Conservation (phyloP, 1,140 invertebrate species). For the Hydropsyche tenuis region DNA sequence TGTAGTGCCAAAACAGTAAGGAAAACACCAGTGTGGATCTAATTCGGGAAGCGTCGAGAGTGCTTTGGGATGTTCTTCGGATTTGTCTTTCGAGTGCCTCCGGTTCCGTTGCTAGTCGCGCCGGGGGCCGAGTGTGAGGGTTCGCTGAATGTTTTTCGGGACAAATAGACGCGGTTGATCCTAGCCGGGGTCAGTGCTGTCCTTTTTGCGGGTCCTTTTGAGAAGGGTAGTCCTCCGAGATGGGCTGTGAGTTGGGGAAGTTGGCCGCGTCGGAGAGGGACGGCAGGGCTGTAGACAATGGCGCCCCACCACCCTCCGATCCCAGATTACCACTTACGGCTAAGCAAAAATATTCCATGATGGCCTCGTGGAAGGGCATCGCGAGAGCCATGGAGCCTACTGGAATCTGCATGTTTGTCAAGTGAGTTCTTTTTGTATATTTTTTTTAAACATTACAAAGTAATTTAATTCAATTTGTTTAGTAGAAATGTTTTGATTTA, state of each 20-base stretch:
- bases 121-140: background rate
- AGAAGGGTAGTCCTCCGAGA: slow-evolving; percentile 52
- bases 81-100: background rate
- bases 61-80: slow-evolving; percentile 3
- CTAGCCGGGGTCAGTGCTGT: background rate
- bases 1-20: too few species aligned
- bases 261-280: slow-evolving; percentile 66
- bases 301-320: slow-evolving; percentile 70
- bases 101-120: background rate
- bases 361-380: slow-evolving; percentile 90
- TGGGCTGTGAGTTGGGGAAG: slow-evolving; percentile 83
- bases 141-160: slow-evolving; percentile 7
- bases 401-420: slow-evolving; percentile 88
- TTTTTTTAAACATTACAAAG: too few species aligned
- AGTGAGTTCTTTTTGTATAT: slow-evolving; percentile 66
- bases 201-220: background rate
- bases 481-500: too few species aligned
- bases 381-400: slow-evolving; percentile 85
- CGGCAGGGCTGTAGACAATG: slow-evolving; percentile 57
- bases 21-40: too few species aligned
- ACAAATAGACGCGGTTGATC: slow-evolving; percentile 3
- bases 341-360: slow-evolving; percentile 85
- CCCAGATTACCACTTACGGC: slow-evolving; percentile 82
- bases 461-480: too few species aligned
- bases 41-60: background rate